Conservation (phyloP, 2,113 vertebrate species). For the Colinus virginianus region DNA sequence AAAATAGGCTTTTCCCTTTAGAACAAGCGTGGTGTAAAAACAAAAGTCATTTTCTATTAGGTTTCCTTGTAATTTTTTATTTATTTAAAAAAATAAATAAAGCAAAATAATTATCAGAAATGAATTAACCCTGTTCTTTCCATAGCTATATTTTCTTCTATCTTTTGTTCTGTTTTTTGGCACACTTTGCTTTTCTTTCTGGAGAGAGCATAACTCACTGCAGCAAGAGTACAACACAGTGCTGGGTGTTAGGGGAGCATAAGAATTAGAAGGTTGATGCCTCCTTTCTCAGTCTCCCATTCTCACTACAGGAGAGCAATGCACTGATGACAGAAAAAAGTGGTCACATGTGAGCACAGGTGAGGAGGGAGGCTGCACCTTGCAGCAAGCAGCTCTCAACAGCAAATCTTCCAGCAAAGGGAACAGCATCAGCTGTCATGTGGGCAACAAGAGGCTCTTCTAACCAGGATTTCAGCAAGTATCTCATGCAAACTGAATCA, state of each 20-base stretch:
- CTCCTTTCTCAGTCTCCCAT: neutral
- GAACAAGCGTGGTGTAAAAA: neutral
- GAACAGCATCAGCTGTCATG: neutral
- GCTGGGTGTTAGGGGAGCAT: fast-evolving
- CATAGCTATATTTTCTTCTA: neutral
- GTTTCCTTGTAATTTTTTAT: neutral
- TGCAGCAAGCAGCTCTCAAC: fast-evolving
- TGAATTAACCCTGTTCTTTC: neutral
- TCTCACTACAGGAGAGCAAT: neutral
- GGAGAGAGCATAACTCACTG: neutral
- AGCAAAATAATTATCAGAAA: neutral
- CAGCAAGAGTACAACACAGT: neutral
- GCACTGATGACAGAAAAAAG: neutral
- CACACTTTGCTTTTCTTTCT: neutral
- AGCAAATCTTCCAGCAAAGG: neutral
- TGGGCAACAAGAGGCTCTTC: neutral
- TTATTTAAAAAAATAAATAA: too few species aligned
- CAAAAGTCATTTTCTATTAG: neutral
- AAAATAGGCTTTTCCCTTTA: neutral
- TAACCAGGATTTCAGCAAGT: neutral
- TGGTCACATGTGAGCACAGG: fast-evolving
- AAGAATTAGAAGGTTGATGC: neutral
- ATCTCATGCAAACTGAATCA: neutral
- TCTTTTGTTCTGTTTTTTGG: too few species aligned
- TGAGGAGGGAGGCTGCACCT: neutral